Conservation (phyloP, 2,888 invertebrate species). For the Noctua pronuba region DNA sequence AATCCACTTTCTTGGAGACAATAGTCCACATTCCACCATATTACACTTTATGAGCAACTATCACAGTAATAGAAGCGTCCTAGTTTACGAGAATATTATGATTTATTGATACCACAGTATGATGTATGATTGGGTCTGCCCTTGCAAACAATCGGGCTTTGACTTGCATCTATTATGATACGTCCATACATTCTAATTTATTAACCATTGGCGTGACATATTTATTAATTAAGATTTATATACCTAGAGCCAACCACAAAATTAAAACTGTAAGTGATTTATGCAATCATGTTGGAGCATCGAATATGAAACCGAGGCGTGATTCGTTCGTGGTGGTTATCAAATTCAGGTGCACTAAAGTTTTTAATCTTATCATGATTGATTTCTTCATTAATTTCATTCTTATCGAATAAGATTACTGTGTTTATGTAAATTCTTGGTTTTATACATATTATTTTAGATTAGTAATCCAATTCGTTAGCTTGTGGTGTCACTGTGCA, state of each 20-base stretch:
- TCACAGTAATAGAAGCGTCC: conserved; percentile 57
- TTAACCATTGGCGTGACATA: conserved; percentile 48
- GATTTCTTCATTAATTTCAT: conserved; percentile 26
- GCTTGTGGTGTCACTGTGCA: background rate
- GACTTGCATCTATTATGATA: conserved; percentile 49
- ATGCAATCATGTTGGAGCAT: background rate
- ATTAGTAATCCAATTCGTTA: conserved; percentile 3
- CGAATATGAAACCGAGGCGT: background rate
- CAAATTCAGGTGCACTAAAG: conserved; percentile 31
- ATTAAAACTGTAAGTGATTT: conserved; percentile 23
- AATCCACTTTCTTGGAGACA: conserved; percentile 65
- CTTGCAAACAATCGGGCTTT: conserved; percentile 56
- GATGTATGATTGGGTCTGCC: conserved; percentile 32
- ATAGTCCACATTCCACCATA: conserved; percentile 58
- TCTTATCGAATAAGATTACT: conserved; percentile 32
- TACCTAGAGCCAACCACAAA: background rate
- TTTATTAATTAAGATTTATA: conserved; percentile 52
- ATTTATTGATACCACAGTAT: conserved; percentile 46
- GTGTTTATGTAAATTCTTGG: conserved; percentile 17
- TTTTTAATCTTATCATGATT: conserved; percentile 36
- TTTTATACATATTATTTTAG: background rate
- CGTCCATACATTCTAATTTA: conserved; percentile 57
- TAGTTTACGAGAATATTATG: conserved; percentile 49
- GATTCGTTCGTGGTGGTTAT: conserved; percentile 28
- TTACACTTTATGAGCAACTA: conserved; percentile 50